phyloP scores from a whole-genome alignment of 2,888 invertebrate species.

The Philopedon plagiatum region DNA sequence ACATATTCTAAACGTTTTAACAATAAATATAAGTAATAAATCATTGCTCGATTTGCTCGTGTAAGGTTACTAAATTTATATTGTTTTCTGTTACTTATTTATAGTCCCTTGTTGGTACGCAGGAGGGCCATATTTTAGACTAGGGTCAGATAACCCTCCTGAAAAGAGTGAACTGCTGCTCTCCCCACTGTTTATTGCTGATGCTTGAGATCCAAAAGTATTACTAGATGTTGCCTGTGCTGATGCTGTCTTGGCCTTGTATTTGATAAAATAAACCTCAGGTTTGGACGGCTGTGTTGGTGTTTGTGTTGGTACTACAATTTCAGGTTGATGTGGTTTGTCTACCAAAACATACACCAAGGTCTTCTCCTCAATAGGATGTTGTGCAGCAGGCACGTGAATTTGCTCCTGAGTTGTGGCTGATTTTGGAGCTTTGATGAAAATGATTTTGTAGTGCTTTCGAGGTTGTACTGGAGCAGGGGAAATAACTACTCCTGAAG shows the following conservation, averaged over 20 bases:
- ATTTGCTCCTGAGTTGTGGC: slow-evolving; percentile 80
- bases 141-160: slow-evolving; percentile 8
- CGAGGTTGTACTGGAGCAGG: slow-evolving; percentile 81
- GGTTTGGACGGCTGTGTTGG: slow-evolving; percentile 90
- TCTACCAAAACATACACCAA: slow-evolving; percentile 91
- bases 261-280: slow-evolving; percentile 89
- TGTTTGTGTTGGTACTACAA: slow-evolving; percentile 82
- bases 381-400: slow-evolving; percentile 74
- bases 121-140: slow-evolving; percentile 54
- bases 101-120: slow-evolving; percentile 51
- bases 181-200: slow-evolving; percentile 35
- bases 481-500: slow-evolving; percentile 76
- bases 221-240: slow-evolving; percentile 60
- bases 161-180: slow-evolving; percentile 39
- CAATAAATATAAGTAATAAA: too few species aligned
- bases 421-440: slow-evolving; percentile 77
- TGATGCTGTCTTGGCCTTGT: slow-evolving; percentile 78
- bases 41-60: too few species aligned
- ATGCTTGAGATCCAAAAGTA: slow-evolving; percentile 52
- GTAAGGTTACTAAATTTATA: too few species aligned
- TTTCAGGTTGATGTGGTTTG: slow-evolving; percentile 87
- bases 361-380: slow-evolving; percentile 90
- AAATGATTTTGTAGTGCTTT: slow-evolving; percentile 92
- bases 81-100: background rate
- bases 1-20: too few species aligned